Evolutionary conservation across 2,888 invertebrate species (phyloP), one percentile per base, ranked within the genome.

Genomic region (Alsophila aescularia): DNA sequence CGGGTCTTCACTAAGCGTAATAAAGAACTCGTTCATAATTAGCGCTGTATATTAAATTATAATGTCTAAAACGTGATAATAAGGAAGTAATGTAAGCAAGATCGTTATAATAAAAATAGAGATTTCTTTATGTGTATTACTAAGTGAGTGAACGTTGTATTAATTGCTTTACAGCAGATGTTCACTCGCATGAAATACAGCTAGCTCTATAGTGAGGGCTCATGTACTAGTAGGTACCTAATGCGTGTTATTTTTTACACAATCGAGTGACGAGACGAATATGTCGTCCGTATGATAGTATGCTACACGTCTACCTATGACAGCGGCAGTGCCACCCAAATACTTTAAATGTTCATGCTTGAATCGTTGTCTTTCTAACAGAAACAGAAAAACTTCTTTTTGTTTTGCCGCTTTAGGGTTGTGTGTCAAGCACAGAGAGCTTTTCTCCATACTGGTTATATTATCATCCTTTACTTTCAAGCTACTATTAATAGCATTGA

Each of bases 11-110:
- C 78, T 83, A 78, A 69, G 73, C 73, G 73, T 83, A 83, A 85
- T 85, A 83, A 84, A 83, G 79, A 83, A 81, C 81, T 80, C 81
- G 81, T 77, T 81, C 77, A 79, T 89, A 88, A 88, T 89, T 89
- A 88, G 83, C 84, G 82, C 82, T 85, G 83, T 87, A 81, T 88
- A 85, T 83, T 85, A 84, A 85, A 82, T n/a, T 85, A 81, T 83
- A 85, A 85, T 80, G 82, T 80, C 77, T 80, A 83, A 85, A 83
- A 85, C 77, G 83, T 84, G 84, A 84, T 87, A 87, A 87, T 87
- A 86, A 88, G 85, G 87, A 87, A 87, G 83, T 82, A 83, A 85
- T 86, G 85, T 86, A 83, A 86, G 85, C 85, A 83, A 83, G 82
- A 86, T 84, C 79, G 80, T 85, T 84, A 81, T 78, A 83, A 84